Evolutionary conservation across 2,888 invertebrate genomes (phyloP).

Genomic region (Philaethria dido): DNA sequence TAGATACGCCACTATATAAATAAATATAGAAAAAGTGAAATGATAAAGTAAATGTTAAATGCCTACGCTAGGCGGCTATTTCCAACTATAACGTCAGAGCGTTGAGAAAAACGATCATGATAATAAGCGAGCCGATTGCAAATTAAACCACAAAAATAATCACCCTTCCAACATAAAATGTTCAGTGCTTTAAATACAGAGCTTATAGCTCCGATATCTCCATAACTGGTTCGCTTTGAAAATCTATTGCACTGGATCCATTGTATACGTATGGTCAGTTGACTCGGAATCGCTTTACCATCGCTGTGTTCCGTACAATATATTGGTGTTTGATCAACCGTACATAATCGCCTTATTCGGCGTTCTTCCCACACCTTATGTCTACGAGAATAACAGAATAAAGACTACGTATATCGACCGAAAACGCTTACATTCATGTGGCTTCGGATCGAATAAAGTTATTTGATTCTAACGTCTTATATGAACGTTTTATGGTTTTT

Average conservation of each 20-base stretch:
- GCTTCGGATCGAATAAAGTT: conserved; percentile 69
- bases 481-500: conserved; percentile 74
- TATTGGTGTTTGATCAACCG: conserved; percentile 63
- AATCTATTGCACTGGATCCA: conserved; percentile 51
- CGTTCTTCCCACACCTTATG: conserved; percentile 71
- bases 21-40: conserved; percentile 20
- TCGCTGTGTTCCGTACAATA: conserved; percentile 59
- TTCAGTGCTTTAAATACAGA: conserved; percentile 57
- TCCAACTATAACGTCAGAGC: conserved; percentile 40
- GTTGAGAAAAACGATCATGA: conserved; percentile 59
- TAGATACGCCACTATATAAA: background rate
- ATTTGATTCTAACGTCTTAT: conserved; percentile 73
- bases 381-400: conserved; percentile 47
- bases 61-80: conserved; percentile 35
- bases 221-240: conserved; percentile 62
- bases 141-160: conserved; percentile 78
- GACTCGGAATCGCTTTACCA: conserved; percentile 44
- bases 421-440: conserved; percentile 66
- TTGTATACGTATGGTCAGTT: conserved; percentile 49
- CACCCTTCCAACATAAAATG: conserved; percentile 64
- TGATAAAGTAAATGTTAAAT: conserved; percentile 34
- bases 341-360: conserved; percentile 61
- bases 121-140: conserved; percentile 61
- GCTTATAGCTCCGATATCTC: conserved; percentile 56
- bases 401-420: conserved; percentile 50